Evolutionary conservation across 2,797 vertebrate species (phyloP).

Genomic region (Gadopsis marmoratus): DNA sequence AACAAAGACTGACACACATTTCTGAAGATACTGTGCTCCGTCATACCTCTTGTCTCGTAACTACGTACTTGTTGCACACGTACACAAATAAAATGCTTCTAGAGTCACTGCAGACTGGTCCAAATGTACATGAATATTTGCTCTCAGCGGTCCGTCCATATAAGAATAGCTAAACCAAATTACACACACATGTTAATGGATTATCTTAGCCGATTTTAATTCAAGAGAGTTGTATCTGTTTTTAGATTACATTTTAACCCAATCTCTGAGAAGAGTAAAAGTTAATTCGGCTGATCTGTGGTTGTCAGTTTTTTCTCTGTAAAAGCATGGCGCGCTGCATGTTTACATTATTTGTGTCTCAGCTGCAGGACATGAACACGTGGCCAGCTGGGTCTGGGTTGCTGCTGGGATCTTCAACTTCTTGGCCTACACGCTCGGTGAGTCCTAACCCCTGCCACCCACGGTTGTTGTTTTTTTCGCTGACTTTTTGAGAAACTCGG

Average conservation of each 20-base stretch:
- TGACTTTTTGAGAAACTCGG: slow-evolving; percentile 11
- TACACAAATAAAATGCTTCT: not conserved
- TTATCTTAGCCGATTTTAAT: not conserved
- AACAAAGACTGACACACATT: not conserved
- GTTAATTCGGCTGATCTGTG: not conserved
- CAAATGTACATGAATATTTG: not conserved
- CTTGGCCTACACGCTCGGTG: slow-evolving; percentile 95
- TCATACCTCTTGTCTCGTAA: not conserved
- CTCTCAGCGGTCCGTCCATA: not conserved
- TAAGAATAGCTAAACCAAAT: not conserved
- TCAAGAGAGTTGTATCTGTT: not conserved
- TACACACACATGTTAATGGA: not conserved
- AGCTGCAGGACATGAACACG: slow-evolving; percentile 86
- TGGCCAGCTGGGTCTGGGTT: slow-evolving; percentile 94
- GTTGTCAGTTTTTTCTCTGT: not conserved
- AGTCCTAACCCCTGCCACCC: slow-evolving; percentile 71
- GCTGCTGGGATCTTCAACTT: slow-evolving; percentile 97
- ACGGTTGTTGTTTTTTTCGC: slow-evolving; percentile 36
- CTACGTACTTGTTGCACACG: not conserved
- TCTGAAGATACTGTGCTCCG: not conserved
- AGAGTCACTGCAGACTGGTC: not conserved
- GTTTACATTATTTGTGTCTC: slow-evolving; percentile 58
- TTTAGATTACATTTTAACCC: not conserved
- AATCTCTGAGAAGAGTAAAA: not conserved
- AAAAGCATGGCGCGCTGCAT: slow-evolving; percentile 21